Evolutionary conservation across 1,140 invertebrate genomes (phyloP).

Genomic region (Uloborus diversus): DNA sequence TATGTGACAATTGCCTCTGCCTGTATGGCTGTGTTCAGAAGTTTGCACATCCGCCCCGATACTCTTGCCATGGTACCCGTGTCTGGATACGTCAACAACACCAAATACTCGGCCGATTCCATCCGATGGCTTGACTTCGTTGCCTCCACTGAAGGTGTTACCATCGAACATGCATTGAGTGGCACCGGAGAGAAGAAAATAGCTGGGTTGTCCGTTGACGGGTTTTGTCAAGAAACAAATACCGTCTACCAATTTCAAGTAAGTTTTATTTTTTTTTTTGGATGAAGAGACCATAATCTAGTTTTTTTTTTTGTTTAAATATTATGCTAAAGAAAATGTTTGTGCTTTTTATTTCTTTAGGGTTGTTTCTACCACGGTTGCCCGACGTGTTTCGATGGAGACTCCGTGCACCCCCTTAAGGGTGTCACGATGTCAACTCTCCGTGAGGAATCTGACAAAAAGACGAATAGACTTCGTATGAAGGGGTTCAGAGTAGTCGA

Average conservation of each 20-base stretch:
- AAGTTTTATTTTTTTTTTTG: background rate
- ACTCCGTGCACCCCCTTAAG: background rate
- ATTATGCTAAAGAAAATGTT: slow-evolving; percentile 62
- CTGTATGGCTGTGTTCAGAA: slow-evolving; percentile 23
- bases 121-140: slow-evolving; percentile 39
- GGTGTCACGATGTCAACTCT: background rate
- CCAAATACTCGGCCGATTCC: background rate
- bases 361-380: background rate
- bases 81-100: slow-evolving; percentile 16
- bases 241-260: slow-evolving; percentile 20
- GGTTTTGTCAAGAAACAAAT: slow-evolving; percentile 9
- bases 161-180: slow-evolving; percentile 34
- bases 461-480: background rate
- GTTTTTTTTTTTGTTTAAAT: background rate
- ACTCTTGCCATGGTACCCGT: slow-evolving; percentile 41
- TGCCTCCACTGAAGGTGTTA: background rate
- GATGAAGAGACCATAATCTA: background rate
- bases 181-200: slow-evolving; percentile 4
- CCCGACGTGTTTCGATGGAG: background rate
- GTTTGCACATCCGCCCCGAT: slow-evolving; percentile 5
- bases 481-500: background rate
- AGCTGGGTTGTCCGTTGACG: slow-evolving; percentile 3
- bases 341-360: background rate
- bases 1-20: slow-evolving; percentile 23
- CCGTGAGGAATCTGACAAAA: background rate